phyloP scores from a whole-genome alignment of 2,113 vertebrate species.

The Carassius auratus region DNA sequence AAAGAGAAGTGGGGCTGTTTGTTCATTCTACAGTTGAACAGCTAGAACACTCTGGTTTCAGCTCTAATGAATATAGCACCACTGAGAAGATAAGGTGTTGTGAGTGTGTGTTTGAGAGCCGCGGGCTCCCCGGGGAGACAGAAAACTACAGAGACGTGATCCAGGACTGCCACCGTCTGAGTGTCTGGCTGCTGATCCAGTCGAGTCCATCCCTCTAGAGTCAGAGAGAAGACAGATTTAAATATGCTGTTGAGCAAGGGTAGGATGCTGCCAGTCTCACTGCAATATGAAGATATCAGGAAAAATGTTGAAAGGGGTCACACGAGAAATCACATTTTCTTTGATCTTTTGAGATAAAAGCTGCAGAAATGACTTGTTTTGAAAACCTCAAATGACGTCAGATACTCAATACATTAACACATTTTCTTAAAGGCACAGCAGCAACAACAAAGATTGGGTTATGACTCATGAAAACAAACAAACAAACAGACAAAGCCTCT shows the following conservation, averaged over 20 bases:
- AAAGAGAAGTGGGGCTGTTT: not conserved
- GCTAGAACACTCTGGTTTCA: not conserved
- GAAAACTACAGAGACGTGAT: conserved; percentile 49
- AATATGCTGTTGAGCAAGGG: conserved; percentile 38
- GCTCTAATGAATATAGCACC: not conserved
- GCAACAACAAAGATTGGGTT: not conserved
- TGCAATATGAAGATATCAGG: conserved; percentile 66
- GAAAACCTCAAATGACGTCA: not conserved
- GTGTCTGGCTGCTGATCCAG: conserved; percentile 40
- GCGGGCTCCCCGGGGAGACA: conserved; percentile 11
- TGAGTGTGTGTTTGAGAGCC: conserved; percentile 17
- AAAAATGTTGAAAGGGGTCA: conserved; percentile 54
- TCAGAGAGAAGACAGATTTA: not conserved
- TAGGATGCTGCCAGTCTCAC: conserved; percentile 62
- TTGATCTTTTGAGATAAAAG: conserved; percentile 24
- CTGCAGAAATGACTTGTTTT: not conserved
- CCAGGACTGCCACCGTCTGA: conserved; percentile 12
- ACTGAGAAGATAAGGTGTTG: not conserved
- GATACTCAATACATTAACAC: not conserved
- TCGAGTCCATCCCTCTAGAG: conserved; percentile 15
- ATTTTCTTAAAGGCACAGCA: not conserved
- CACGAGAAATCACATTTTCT: not conserved
- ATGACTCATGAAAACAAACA: not conserved
- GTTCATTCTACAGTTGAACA: not conserved
- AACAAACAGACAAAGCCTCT: no score